Evolutionary conservation across 2,797 vertebrate species (phyloP), one percentile per base, ranked within the genome.

Genomic region (Clangula hyemalis): DNA sequence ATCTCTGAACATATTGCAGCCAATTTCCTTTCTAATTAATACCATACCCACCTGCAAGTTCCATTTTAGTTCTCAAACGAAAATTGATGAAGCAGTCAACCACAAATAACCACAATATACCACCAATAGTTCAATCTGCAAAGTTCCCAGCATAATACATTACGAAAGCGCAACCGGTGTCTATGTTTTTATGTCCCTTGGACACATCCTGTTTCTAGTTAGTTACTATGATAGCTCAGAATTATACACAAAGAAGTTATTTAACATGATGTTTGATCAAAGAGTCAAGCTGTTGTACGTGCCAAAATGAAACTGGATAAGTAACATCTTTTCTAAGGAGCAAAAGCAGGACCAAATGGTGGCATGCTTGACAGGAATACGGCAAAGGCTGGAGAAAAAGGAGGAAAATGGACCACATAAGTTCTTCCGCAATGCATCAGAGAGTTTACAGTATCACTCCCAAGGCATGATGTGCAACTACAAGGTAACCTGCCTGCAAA

Each of bases 11-110:
- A 94, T 95, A 97, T 93, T 97, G 96, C 77, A 41, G 85, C 90
- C 94, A 92, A 94, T 97, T 98, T 98, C 88, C 79, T 91, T 94
- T 39, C 8, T 97, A 97, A 98, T 98, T 97, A 98, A 98, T 97
- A 96, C 86, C 79, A 94, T 96, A 96, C 92, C 97, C 78, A 95
- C 83, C 84, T 96, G 66, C 69, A 91, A 95, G 96, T 95, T 96
- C 95, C 91, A 89, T 96, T 97, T 97, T 87, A 89, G 83, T 66
- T 97, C 94, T 92, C 96, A 95, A 87, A 96, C 72, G 89, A 97
- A 97, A 97, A 97, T 85, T 97, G 95, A 97, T 97, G 95, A 96
- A 80, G 91, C 96, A 96, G 89, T 90, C 93, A 96, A 73, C 84
- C 69, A 15, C 93, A 96, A 94, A 96, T 89, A 96, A 97, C 90